These are phyloP conservation scores for Osmerus mordax DNA, from an alignment of 2,113 vertebrate species.

Conservation along the genomic window DNA sequence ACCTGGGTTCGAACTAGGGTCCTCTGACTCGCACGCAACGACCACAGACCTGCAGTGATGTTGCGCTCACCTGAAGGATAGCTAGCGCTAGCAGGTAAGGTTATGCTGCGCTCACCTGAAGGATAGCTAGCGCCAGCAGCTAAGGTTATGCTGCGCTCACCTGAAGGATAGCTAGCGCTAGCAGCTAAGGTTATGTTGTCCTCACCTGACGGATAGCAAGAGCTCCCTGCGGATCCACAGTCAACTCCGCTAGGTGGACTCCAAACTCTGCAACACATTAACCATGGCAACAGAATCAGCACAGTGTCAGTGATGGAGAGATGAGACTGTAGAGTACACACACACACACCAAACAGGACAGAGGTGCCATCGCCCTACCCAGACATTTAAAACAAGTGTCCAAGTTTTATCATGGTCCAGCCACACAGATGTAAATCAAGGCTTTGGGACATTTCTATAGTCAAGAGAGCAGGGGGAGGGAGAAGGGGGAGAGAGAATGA, in stretches of 20 bases:
- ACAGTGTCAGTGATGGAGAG: background rate
- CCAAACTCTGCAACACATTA: conserved; percentile 83
- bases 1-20: no score
- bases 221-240: conserved; percentile 91
- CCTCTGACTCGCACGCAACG: no score
- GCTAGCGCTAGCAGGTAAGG: background rate
- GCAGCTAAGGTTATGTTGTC: background rate
- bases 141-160: conserved; percentile 62
- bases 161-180: conserved; percentile 67
- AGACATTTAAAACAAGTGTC: background rate
- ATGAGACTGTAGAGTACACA: no score
- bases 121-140: no score
- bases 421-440: no score
- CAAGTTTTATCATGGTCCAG: background rate
- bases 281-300: background rate
- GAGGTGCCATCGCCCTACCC: no score
- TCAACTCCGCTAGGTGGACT: conserved; percentile 95
- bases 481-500: background rate
- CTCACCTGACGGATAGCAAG: conserved; percentile 95
- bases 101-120: no score
- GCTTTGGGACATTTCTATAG: background rate
- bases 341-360: background rate
- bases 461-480: background rate
- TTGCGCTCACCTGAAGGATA: no score
- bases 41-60: background rate